Base-by-base conservation (phyloP, 2,888 invertebrate genomes). In the Drosophila nr. perissopoda region DNA sequence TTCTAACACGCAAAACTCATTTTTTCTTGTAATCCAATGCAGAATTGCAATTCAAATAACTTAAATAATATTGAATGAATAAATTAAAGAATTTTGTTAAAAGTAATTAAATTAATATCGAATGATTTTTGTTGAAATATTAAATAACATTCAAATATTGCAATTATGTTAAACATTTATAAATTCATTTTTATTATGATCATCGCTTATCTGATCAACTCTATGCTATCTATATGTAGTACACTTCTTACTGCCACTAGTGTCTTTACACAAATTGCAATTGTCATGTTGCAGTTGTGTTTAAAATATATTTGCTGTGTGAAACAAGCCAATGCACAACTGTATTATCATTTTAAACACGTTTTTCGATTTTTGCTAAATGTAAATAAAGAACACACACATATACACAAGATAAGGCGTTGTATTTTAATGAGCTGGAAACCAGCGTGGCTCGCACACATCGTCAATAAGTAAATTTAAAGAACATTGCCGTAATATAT, bases 271-370 rank as follows among this genome's bases (percentile, higher is more conserved):
- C 25, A 33, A 6, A 25, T 36, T 48, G 34, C 51, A 33, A 33
- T 67, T 45, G 25, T 31, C 51, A 38, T 38, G 21, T 34, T 31
- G n/a, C n/a, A 38, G 16, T 45, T 45, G 45, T 45, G 25, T 8
- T 27, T 21, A 60, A 64, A 53, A 59, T 66, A 69, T 66, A 72
- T 74, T 77, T 83, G 64, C 70, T 73, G 76, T 76, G 69, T 78
- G 69, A 83, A 86, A 71, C 69, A 69, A 68, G 52, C 75, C 65
- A 64, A 66, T 59, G 59, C 63, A 78, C 40, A 74, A 54, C 64
- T 69, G 58, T 64, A 58, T 79, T 69, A 76, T 73, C 54, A 85
- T 87, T 87, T 87, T 61, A 84, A 87, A 87, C 84, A 87, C 84
- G 84, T 84, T 87, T 79, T 75, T 61, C 58, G 66, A 69, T 71